These are phyloP conservation scores for Pluvialis apricaria DNA, from an alignment of 2,113 vertebrate species.

Conservation along the genomic window DNA sequence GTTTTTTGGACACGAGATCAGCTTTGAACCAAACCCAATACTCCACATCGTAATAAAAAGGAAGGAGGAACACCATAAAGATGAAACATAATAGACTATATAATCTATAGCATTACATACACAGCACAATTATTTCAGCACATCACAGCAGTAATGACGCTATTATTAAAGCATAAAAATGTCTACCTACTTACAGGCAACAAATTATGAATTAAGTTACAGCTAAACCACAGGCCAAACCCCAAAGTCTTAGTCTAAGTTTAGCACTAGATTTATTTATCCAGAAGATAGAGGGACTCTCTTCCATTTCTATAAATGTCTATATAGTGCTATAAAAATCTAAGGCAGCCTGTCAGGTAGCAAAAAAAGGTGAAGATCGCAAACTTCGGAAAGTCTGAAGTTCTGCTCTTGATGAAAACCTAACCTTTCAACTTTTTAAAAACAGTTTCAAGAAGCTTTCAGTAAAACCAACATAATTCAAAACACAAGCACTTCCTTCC, in stretches of 20 bases:
- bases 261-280: background rate
- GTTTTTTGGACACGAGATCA: background rate
- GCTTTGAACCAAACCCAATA: background rate
- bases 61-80: background rate
- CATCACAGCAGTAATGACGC: background rate
- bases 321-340: fast-evolving
- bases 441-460: background rate
- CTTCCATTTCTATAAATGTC: background rate
- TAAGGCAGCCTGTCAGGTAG: fast-evolving
- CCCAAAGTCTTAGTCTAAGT: background rate
- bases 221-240: background rate
- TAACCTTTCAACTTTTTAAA: background rate
- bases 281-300: background rate
- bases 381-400: background rate
- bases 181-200: background rate
- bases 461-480: background rate
- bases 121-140: background rate
- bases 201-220: background rate
- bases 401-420: background rate
- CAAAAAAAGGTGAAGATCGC: background rate
- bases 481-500: background rate
- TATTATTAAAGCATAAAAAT: background rate
- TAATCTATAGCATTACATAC: fast-evolving
- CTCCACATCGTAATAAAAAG: background rate
- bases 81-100: background rate